Base-by-base conservation (phyloP, 2,113 vertebrate species). In the Myotis davidii region DNA sequence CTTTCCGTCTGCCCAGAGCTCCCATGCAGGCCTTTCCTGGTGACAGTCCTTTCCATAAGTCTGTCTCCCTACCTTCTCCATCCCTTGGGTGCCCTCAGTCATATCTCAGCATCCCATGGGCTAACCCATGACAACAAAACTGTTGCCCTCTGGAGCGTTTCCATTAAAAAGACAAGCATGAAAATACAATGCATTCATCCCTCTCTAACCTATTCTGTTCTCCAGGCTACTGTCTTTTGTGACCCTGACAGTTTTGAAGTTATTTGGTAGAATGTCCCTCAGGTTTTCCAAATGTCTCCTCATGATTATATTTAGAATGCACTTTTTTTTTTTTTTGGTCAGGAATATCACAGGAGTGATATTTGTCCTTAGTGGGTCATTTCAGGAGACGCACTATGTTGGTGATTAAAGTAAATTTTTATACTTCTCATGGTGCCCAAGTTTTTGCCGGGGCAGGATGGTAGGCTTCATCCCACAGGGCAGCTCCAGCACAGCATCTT, bases 401-500 rank as follows among this genome's bases (percentile, higher is more conserved):
- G 65, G 2, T 0, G 0, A 34, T n/a, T 32, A 2, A 12, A 59
- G 21, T 39, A n/a, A 48, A 23, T n/a, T 3, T 39, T 52, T 20
- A 23, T 5, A 39, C 16, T 42, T 73, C 32, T 32, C 77, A 14
- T 20, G 14, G 25, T 29, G 20, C 25, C 20, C 13, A 7, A 72
- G 37, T 52, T 77, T 88, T 73, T 67, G 21, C 27, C 48, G 76
- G 45, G 52, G 27, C 3, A 45, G 21, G 2, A 27, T 34, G 50
- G 6, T 16, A 59, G 11, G 13, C n/a, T 42, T 67, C 27, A 82
- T 29, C 45, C 18, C 0, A 7, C 1, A 3, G 9, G 20, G 32
- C 16, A 77, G 64, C 69, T 70, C 12, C 13, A 42, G 64, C 34
- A 37, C 0, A 17, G 64, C 3, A n/a, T 2, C 3, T 6, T 59